Evolutionary conservation across 2,113 vertebrate species (phyloP).

Genomic region (Tetrax tetrax): DNA sequence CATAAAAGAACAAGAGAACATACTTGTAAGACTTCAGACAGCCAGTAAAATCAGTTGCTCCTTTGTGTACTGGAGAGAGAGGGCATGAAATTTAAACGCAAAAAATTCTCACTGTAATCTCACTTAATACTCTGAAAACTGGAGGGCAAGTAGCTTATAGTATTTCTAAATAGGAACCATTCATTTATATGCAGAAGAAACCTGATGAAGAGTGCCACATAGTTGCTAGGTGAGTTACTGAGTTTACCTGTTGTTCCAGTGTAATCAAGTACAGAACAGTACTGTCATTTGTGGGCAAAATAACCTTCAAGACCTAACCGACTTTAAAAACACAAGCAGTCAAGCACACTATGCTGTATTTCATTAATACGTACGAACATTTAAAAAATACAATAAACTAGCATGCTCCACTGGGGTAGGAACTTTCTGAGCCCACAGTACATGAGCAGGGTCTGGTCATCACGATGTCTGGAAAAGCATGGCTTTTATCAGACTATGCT

Average conservation of each 20-base stretch:
- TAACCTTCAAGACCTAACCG: not conserved
- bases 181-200: not conserved
- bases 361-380: not conserved
- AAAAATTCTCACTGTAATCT: not conserved
- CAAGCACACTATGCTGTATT: not conserved
- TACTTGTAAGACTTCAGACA: not conserved
- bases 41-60: not conserved
- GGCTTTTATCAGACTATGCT: not conserved
- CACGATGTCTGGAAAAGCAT: accelerated
- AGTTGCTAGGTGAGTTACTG: not conserved
- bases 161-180: not conserved
- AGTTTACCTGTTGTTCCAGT: not conserved
- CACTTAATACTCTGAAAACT: not conserved
- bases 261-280: not conserved
- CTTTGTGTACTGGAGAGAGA: not conserved
- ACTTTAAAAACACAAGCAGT: not conserved
- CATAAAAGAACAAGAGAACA: conserved; percentile 30
- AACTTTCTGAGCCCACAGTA: not conserved
- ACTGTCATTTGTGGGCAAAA: not conserved
- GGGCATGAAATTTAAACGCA: not conserved
- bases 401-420: accelerated
- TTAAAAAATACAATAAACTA: not conserved
- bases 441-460: not conserved
- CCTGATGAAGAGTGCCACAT: not conserved
- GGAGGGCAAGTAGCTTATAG: not conserved